These are phyloP conservation scores for Heliconius sara DNA, from an alignment of 2,888 invertebrate species.

Conservation along the genomic window DNA sequence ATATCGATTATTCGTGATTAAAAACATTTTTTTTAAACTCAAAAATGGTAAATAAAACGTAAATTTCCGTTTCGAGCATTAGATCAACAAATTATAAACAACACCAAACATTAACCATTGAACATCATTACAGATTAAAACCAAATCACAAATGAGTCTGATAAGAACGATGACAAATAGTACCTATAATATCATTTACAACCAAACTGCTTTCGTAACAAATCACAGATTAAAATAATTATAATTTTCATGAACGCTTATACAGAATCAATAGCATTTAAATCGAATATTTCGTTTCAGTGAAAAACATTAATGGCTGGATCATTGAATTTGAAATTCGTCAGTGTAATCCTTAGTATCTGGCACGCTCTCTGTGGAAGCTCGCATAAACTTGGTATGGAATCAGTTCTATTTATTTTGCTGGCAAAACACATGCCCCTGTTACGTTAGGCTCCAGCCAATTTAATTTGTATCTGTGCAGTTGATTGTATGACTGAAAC, in stretches of 20 bases:
- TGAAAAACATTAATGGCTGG: conserved; percentile 38
- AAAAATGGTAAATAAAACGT: not conserved
- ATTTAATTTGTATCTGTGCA: conserved; percentile 39
- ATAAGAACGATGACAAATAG: conserved; percentile 30
- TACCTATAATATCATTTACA: conserved; percentile 34
- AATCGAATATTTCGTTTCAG: conserved; percentile 37
- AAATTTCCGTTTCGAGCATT: not conserved
- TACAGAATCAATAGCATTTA: conserved; percentile 35
- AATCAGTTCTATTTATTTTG: conserved; percentile 38
- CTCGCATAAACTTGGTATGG: conserved; percentile 29
- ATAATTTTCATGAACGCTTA: conserved; percentile 34
- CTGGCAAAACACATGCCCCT: conserved; percentile 35
- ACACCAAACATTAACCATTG: not conserved
- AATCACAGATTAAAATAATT: conserved; percentile 41
- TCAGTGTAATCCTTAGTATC: conserved; percentile 38
- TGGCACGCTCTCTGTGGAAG: conserved; percentile 24
- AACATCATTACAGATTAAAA: not conserved
- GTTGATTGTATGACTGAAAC: conserved; percentile 26
- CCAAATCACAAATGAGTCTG: conserved; percentile 23
- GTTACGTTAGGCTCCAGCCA: conserved; percentile 35
- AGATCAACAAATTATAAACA: not conserved
- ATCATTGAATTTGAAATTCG: conserved; percentile 43
- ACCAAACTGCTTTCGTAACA: conserved; percentile 37
- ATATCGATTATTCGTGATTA: too few species aligned
- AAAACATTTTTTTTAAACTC: not conserved